Percentiles rank a stretch among this genome's conserved stretches.
These are phyloP conservation scores for Cephus rjabovi DNA, from an alignment of 2,888 invertebrate species.

Conservation along the genomic window DNA sequence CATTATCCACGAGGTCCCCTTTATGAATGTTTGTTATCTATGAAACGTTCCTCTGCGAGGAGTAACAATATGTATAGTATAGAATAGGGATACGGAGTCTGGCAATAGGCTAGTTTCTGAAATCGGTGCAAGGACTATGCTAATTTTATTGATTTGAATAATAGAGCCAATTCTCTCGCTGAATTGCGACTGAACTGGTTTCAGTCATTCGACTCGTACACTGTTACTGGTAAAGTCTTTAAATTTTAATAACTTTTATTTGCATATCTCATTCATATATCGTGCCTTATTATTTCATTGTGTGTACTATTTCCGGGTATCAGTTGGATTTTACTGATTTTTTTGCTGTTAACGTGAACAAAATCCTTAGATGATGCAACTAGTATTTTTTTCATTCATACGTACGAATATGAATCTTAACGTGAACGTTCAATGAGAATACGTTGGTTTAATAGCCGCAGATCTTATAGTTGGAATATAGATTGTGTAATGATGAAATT, in stretches of 20 bases:
- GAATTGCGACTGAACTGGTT: not conserved
- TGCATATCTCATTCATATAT: not conserved
- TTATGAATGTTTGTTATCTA: not conserved
- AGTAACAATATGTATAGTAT: not conserved
- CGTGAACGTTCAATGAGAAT: not conserved
- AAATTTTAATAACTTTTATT: not conserved
- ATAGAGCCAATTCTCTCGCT: not conserved
- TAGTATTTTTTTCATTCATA: not conserved
- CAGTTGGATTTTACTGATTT: not conserved
- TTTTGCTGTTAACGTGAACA: not conserved
- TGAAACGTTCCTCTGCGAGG: not conserved
- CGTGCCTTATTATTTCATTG: not conserved
- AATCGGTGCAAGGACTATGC: conserved; percentile 29
- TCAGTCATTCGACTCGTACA: not conserved
- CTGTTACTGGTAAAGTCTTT: not conserved
- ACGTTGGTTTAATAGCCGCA: not conserved
- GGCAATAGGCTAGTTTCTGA: conserved; percentile 10
- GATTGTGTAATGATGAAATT: not conserved
- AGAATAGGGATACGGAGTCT: not conserved
- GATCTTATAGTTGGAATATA: not conserved
- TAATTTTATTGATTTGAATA: conserved; percentile 11
- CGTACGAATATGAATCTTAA: not conserved
- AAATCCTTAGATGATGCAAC: not conserved
- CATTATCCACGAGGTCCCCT: not conserved
- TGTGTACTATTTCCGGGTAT: not conserved